A percentile compares a stretch with the other conserved stretches of the same genome.
phyloP scores from a whole-genome alignment of 2,888 invertebrate genomes.

The Phalangium opilio region DNA sequence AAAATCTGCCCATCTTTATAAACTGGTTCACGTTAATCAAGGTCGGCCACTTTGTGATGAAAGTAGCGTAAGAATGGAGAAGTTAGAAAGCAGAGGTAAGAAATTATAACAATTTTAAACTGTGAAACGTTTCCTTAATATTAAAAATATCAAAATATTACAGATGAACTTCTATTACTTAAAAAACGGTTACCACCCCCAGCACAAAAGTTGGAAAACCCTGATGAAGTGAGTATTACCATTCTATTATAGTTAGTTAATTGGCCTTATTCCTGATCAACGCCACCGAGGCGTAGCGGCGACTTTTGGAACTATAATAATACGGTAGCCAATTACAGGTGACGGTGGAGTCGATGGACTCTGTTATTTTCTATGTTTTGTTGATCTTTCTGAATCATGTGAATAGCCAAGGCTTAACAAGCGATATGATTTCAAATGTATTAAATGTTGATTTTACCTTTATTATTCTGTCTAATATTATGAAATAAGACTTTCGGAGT shows the following conservation, averaged over 20 bases:
- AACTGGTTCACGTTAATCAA: slow-evolving; percentile 30
- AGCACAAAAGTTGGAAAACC: slow-evolving; percentile 34
- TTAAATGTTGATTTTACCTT: slow-evolving; percentile 3
- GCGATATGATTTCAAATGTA: too few relatives aligned
- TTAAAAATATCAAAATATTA: slow-evolving; percentile 7
- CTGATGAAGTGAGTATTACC: slow-evolving; percentile 38
- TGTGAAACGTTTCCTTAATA: neutral
- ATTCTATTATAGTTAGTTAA: too few relatives aligned
- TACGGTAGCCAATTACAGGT: too few relatives aligned
- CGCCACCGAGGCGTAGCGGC: too few relatives aligned
- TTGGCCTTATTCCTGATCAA: too few relatives aligned
- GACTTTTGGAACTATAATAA: too few relatives aligned
- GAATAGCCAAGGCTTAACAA: too few relatives aligned
- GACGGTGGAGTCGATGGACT: too few relatives aligned
- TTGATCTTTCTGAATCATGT: too few relatives aligned
- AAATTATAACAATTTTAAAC: neutral
- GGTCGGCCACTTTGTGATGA: slow-evolving; percentile 30
- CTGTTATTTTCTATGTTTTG: too few relatives aligned
- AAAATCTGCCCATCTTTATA: slow-evolving; percentile 31
- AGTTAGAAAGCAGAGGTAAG: slow-evolving; percentile 9
- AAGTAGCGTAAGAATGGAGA: slow-evolving; percentile 28
- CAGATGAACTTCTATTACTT: slow-evolving; percentile 29
- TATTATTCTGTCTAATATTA: slow-evolving; percentile 11
- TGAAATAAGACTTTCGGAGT: too few relatives aligned
- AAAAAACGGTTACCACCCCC: slow-evolving; percentile 25